Conservation (phyloP, 2,888 invertebrate genomes). For the Agonopterix arenella region DNA sequence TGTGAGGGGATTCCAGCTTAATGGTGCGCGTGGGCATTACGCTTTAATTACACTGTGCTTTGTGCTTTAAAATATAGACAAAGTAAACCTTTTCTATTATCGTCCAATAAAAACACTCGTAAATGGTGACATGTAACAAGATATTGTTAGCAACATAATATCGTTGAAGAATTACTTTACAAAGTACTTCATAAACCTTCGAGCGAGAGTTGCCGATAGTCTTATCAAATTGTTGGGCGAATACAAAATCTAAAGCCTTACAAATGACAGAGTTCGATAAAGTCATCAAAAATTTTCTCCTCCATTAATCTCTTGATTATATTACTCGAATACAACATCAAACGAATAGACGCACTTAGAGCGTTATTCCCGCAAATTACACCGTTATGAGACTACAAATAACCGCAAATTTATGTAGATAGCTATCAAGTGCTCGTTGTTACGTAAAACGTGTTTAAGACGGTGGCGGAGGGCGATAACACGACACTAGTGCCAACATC, state of each 20-base stretch:
- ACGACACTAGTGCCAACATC: constrained; percentile 57
- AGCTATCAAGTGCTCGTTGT: constrained; percentile 56
- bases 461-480: constrained; percentile 47
- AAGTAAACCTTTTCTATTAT: no score
- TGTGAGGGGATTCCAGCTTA: constrained; percentile 29
- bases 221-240: no score
- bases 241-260: not conserved
- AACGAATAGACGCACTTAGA: constrained; percentile 46
- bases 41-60: constrained; percentile 15
- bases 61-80: no score
- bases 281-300: constrained; percentile 34
- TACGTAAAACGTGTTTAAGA: constrained; percentile 64
- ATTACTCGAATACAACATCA: constrained; percentile 45
- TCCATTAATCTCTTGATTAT: constrained; percentile 41
- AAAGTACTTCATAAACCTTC: no score
- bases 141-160: no score
- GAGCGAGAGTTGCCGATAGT: not conserved
- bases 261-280: not conserved
- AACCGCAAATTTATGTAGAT: constrained; percentile 70
- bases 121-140: no score
- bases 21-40: constrained; percentile 61
- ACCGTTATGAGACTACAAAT: constrained; percentile 60
- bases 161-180: no score
- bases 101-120: no score
- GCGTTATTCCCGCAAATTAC: constrained; percentile 56